Percentiles rank a stretch among this genome's conserved stretches.
These are phyloP conservation scores for Felis chaus DNA, from an alignment of 2,113 vertebrate species.

Conservation along the genomic window DNA sequence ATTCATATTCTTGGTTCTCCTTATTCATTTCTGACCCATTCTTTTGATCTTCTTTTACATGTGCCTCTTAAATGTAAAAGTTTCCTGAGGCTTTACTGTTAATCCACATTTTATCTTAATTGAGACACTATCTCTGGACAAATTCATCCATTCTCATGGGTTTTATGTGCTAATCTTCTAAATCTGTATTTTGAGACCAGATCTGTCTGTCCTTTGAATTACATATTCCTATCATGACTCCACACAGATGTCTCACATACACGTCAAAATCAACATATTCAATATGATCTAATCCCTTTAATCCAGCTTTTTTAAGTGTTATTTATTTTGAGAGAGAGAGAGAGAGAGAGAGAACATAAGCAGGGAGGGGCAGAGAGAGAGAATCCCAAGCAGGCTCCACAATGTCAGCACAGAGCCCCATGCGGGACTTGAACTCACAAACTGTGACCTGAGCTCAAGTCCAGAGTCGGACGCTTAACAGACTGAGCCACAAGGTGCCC, in stretches of 20 bases:
- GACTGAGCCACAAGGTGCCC: too few relatives aligned
- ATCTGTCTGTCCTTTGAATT: background rate
- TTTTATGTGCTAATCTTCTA: background rate
- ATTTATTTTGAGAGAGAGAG: too few relatives aligned
- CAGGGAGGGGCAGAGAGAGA: too few relatives aligned
- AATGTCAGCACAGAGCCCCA: too few relatives aligned
- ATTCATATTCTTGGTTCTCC: background rate
- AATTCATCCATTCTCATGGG: background rate
- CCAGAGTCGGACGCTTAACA: too few relatives aligned
- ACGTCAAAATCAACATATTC: background rate
- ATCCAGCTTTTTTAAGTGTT: background rate
- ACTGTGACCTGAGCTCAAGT: too few relatives aligned
- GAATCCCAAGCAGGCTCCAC: too few relatives aligned
- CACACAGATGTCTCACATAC: background rate
- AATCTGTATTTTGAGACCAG: background rate
- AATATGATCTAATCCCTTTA: background rate
- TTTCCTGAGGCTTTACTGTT: background rate
- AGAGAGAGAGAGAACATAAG: too few relatives aligned
- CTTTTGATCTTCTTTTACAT: background rate
- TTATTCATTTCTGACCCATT: background rate
- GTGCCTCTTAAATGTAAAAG: background rate
- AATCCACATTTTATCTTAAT: background rate
- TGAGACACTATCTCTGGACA: background rate
- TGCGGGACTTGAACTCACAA: too few relatives aligned
- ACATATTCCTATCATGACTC: background rate